Percentiles rank a stretch among this genome's conserved stretches.
These are phyloP conservation scores for Heliocidaris erythrogramma DNA, from an alignment of 35 echinoderm and acorn worm genomes.

Conservation along the genomic window DNA sequence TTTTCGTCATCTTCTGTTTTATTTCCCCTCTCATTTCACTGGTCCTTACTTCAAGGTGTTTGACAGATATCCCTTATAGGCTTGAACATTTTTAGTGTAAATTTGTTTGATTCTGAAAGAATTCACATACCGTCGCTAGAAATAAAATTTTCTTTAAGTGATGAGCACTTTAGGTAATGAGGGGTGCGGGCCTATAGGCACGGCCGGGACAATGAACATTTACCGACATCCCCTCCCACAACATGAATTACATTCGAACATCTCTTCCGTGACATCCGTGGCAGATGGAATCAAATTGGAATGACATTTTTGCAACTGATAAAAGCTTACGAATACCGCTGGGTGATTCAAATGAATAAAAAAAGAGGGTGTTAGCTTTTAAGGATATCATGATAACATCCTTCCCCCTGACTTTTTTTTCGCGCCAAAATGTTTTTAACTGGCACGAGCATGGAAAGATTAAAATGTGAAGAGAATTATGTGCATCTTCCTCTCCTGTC, in stretches of 20 bases:
- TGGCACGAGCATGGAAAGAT: neutral
- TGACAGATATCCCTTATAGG: too few relatives aligned
- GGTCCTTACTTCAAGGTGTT: too few relatives aligned
- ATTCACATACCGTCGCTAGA: too few relatives aligned
- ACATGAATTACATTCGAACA: neutral
- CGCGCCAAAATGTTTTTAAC: neutral
- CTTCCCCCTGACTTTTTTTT: neutral
- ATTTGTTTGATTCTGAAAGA: too few relatives aligned
- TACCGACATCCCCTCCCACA: neutral
- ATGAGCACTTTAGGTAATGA: too few relatives aligned
- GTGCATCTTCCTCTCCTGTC: too few relatives aligned
- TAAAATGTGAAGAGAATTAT: neutral
- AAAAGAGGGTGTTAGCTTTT: neutral
- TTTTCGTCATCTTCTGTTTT: too few relatives aligned
- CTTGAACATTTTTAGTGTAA: too few relatives aligned
- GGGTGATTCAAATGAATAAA: neutral
- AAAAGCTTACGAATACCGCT: neutral
- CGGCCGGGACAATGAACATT: neutral
- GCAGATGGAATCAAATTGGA: neutral
- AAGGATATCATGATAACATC: neutral
- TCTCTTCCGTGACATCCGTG: neutral
- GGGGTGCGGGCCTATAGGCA: too few relatives aligned
- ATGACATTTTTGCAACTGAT: neutral
- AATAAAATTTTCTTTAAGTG: too few relatives aligned
- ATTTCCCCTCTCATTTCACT: too few relatives aligned